Conservation (phyloP, 1,140 invertebrate species). For the Microplitis mediator region DNA sequence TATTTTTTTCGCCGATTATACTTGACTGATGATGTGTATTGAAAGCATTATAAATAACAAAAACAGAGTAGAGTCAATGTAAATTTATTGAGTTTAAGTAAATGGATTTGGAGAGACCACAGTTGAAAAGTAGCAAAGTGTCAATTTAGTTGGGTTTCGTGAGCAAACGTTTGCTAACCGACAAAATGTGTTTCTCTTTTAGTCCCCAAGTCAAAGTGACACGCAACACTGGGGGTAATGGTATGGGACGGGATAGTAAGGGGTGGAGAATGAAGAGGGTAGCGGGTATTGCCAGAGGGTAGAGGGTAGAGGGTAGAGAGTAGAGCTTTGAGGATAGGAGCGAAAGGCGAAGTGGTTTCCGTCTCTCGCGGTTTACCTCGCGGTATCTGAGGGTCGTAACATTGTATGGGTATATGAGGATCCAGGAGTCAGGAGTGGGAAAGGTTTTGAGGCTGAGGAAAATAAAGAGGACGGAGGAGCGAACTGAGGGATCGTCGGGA, state of each 20-base stretch:
- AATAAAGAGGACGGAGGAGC: neutral
- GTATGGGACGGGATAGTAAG: no score
- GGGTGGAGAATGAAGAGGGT: neutral
- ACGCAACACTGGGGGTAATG: neutral
- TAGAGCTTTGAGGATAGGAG: neutral
- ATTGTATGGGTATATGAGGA: neutral
- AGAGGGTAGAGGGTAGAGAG: no score
- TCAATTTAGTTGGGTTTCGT: neutral
- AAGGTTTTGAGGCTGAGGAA: neutral
- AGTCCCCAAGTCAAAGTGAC: neutral
- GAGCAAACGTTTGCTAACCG: no score
- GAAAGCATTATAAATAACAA: constrained; percentile 19
- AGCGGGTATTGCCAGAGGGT: no score
- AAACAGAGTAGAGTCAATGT: constrained; percentile 6
- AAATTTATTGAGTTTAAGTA: constrained; percentile 8
- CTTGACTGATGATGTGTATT: no score
- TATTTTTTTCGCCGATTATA: no score
- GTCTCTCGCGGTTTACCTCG: constrained; percentile 12
- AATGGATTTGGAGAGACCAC: neutral
- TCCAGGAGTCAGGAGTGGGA: no score
- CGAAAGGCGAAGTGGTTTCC: neutral
- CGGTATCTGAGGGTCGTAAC: neutral
- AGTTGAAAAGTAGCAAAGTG: neutral
- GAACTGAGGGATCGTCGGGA: neutral
- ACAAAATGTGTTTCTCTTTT: constrained; percentile 9